Conservation (phyloP, 2,797 vertebrate species). For the Esox lucius region DNA sequence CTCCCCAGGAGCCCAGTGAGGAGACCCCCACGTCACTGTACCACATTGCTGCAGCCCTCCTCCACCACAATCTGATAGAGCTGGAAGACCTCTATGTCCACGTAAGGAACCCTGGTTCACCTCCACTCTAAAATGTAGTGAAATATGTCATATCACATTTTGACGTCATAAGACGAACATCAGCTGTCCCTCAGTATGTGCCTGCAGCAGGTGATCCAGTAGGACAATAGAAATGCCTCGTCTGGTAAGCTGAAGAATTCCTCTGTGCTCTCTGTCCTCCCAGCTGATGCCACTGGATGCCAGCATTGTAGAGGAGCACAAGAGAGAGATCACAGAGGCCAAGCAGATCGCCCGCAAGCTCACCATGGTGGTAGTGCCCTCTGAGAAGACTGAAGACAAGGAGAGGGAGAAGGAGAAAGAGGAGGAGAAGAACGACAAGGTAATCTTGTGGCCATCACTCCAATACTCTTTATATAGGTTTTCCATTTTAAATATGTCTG, state of each 20-base stretch:
- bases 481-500: background rate
- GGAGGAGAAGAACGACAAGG: slow-evolving; percentile 96
- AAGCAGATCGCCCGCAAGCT: slow-evolving; percentile 96
- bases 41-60: slow-evolving; percentile 93
- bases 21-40: slow-evolving; percentile 96
- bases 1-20: slow-evolving; percentile 90
- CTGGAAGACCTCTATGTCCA: slow-evolving; percentile 97
- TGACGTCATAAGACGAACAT: background rate
- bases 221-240: background rate
- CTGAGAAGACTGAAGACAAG: slow-evolving; percentile 95
- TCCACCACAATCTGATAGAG: slow-evolving; percentile 95
- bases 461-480: background rate
- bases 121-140: background rate
- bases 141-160: background rate
- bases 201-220: background rate
- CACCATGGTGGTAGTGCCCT: slow-evolving; percentile 93
- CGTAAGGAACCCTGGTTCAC: slow-evolving; percentile 74
- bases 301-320: slow-evolving; percentile 91
- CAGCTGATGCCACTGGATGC: slow-evolving; percentile 92
- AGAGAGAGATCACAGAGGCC: slow-evolving; percentile 89
- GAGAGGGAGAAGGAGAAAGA: slow-evolving; percentile 98
- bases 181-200: background rate
- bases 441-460: slow-evolving; percentile 38
- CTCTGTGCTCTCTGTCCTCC: slow-evolving; percentile 3
- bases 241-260: background rate